Base-by-base conservation (phyloP, 2,113 vertebrate genomes). In the Limnothrissa miodon region DNA sequence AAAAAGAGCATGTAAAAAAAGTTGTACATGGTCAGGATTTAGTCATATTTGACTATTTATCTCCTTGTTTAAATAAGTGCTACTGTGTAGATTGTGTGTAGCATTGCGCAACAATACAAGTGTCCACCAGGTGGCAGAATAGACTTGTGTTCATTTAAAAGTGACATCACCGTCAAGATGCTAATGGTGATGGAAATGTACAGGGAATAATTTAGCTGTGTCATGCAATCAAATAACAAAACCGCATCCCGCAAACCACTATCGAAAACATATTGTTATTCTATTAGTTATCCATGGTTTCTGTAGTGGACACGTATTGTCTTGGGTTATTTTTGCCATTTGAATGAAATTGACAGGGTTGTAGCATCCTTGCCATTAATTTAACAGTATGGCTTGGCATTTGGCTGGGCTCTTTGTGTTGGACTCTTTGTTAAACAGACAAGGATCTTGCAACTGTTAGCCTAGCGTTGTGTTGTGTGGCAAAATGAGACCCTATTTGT, bases 151-250 rank as follows among this genome's bases (percentile, higher is more conserved):
- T 33, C 11, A 17, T 74, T 74, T 4, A 17, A 74, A 74, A 74
- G 66, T 36, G 66, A 36, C 66, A 74, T 74, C 66, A 74, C 66
- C 33, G 8, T 74, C 29, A 33, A 29, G 66, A 3, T 36, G 33
- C 59, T 66, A 9, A 15, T 1, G 13, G 29, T 15, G 66, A 74
- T 74, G 66, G 66, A 36, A 36, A 74, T 36, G 66, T 74, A 74
- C 33, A 74, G 66, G 29, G 66, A 74, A 36, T 33, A 74, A 74
- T 74, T 39, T 74, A 74, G 66, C 66, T 74, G 66, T 74, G 66
- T 74, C 66, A 74, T 36, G 66, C 66, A 29, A 74, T 39, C 10
- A 39, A 25, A 66, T 29, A 15, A 36, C 66, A 74, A 13, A 1
- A 36, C 66, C 5, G 13, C 8, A 66, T 13, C 10, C 29, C 59